phyloP scores from a whole-genome alignment of 2,113 vertebrate species.

The Zosterops pallidus region DNA sequence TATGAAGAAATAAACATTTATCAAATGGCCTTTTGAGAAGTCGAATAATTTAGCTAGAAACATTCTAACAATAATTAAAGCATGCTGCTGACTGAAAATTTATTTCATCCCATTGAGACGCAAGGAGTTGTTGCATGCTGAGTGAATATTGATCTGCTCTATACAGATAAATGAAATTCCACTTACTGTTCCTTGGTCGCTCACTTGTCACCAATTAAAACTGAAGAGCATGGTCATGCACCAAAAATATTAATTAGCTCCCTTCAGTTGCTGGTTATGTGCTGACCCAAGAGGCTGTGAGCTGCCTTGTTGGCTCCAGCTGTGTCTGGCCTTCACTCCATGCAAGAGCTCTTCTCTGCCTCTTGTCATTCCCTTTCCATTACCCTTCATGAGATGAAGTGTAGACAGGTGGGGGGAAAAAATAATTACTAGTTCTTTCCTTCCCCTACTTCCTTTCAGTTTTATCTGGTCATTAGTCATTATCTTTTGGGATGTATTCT shows the following conservation, averaged over 20 bases:
- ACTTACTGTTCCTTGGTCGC: constrained; percentile 63
- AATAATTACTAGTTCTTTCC: neutral
- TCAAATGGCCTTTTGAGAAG: constrained; percentile 74
- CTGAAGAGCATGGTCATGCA: constrained; percentile 23
- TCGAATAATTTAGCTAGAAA: constrained; percentile 70
- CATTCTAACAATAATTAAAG: constrained; percentile 57
- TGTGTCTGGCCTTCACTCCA: neutral
- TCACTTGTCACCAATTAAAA: constrained; percentile 71
- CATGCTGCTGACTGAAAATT: constrained; percentile 69
- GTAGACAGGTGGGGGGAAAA: neutral
- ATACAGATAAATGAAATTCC: constrained; percentile 71
- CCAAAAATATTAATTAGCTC: constrained; percentile 37
- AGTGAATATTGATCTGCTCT: constrained; percentile 75
- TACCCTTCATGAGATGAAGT: fast-evolving
- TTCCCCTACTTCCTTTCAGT: neutral
- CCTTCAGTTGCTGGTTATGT: neutral
- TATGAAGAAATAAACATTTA: constrained; percentile 77
- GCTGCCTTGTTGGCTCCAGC: neutral
- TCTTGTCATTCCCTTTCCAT: neutral
- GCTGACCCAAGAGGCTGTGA: neutral
- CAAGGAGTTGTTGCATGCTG: constrained; percentile 52
- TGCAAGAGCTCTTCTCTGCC: neutral
- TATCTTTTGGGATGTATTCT: neutral
- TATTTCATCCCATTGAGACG: constrained; percentile 67
- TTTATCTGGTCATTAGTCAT: neutral